Conservation (phyloP, 2,113 vertebrate genomes). For the Oreotrochilus melanogaster region DNA sequence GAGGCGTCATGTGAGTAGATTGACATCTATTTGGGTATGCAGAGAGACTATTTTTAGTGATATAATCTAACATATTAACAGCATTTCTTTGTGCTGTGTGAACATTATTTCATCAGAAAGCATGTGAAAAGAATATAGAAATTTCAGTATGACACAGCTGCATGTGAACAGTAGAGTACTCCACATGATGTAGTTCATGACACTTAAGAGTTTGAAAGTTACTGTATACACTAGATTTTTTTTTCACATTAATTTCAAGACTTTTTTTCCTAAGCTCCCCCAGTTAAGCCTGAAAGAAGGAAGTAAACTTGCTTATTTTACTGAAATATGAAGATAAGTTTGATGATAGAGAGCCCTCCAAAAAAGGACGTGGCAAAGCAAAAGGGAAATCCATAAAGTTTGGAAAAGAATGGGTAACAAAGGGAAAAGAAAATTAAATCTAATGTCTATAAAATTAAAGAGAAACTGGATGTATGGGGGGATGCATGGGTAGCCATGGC, state of each 20-base stretch:
- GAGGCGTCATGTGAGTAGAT: neutral
- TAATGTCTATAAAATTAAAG: neutral
- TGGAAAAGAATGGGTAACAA: neutral
- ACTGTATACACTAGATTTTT: neutral
- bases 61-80: neutral
- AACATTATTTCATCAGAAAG: neutral
- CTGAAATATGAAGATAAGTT: neutral
- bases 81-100: neutral
- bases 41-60: neutral
- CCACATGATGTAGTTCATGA: neutral
- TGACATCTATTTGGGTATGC: neutral
- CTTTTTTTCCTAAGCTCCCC: neutral
- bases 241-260: neutral
- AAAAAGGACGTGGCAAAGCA: neutral
- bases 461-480: neutral
- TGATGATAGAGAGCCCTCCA: neutral
- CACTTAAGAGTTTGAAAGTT: neutral
- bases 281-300: neutral
- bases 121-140: neutral
- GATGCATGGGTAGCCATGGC: neutral
- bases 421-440: neutral
- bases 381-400: constrained; percentile 8
- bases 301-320: neutral
- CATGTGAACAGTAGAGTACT: neutral
- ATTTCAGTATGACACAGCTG: neutral